These are phyloP conservation scores for Melanotaenia maccullochi DNA, from an alignment of 2,797 vertebrate species.

Conservation along the genomic window DNA sequence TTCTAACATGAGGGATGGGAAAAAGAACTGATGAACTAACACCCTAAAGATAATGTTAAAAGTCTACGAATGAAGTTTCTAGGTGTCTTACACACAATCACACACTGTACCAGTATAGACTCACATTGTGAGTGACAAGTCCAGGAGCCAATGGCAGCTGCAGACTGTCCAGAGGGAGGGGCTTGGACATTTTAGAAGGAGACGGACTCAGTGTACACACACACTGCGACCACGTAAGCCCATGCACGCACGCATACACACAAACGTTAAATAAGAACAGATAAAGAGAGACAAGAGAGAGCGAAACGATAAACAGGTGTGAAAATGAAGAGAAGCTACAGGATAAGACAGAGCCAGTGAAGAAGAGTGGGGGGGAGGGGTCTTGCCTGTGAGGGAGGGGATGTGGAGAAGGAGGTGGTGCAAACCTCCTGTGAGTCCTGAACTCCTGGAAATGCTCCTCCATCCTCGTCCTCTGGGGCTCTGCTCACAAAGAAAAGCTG, in stretches of 20 bases:
- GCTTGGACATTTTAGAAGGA: conserved; percentile 93
- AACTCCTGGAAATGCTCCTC: conserved; percentile 85
- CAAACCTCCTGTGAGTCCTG: conserved; percentile 99
- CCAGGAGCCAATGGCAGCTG: conserved; percentile 93
- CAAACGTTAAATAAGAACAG: conserved; percentile 25
- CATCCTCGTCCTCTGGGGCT: conserved; percentile 88
- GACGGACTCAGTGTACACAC: conserved; percentile 95
- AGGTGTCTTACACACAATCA: conserved; percentile 31
- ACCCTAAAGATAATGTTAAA: neutral
- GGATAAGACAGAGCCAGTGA: conserved; percentile 7
- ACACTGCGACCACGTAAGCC: conserved; percentile 85
- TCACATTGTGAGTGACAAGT: conserved; percentile 89
- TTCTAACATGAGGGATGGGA: neutral
- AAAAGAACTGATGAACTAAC: conserved; percentile 7
- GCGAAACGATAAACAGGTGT: conserved; percentile 53
- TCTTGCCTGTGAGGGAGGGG: conserved; percentile 95
- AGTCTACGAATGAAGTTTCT: neutral
- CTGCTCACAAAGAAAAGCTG: conserved; percentile 68
- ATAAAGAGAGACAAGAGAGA: conserved; percentile 58
- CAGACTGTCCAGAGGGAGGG: conserved; percentile 93
- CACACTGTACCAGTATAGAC: conserved; percentile 37
- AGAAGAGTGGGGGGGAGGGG: neutral
- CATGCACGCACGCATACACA: conserved; percentile 46
- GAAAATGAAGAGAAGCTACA: conserved; percentile 38
- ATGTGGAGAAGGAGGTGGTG: conserved; percentile 98